Base-by-base conservation (phyloP, 2,113 vertebrate species). In the Xiphorhynchus elegans region DNA sequence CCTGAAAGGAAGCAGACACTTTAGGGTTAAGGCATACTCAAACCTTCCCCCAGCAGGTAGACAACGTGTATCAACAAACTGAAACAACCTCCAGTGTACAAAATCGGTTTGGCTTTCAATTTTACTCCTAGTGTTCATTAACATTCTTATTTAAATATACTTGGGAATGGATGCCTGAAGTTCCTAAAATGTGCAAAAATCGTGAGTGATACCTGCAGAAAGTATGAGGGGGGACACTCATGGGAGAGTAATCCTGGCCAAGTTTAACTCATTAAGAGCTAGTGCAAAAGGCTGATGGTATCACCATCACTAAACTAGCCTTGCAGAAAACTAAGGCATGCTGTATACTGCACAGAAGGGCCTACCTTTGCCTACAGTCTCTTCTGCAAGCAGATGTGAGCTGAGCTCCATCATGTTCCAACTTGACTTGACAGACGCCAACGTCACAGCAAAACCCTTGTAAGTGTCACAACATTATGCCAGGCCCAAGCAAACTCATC, bases 401-500 rank as follows among this genome's bases (percentile, higher is more conserved):
- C 37, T 68, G 37, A 37, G 37, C 37, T 37, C 42, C 53, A 49
- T 5, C 1, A 1, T 11, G 8, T 58, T 58, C 49, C 35, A 44
- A 0, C 35, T 25, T 49, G 40, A 19, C 49, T n/a, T 15, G 44
- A 46, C 2, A 55, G 20, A 75, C 84, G 58, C 14, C 13, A 44
- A 9, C 0, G 0, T 52, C 40, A 78, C 49, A 16, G 10, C 60
- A 66, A 59, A 80, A 20, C 19, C 55, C 35, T 46, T n/a, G 6
- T 0, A 5, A 9, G 29, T 37, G 44, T 17, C 5, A 3, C 4
- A 77, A 64, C 28, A 26, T 8, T 17, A 21, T 50, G 47, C n/a
- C 47, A 75, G 29, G 24, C 13, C 24, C 31, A 79, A 42, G 68
- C 15, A 90, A 90, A 90, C 12, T 39, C 35, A 64, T n/a, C 64